A percentile compares a stretch with the other conserved stretches of the same genome.
phyloP scores from a whole-genome alignment of 1,140 invertebrate genomes.

The Carposina sasakii region DNA sequence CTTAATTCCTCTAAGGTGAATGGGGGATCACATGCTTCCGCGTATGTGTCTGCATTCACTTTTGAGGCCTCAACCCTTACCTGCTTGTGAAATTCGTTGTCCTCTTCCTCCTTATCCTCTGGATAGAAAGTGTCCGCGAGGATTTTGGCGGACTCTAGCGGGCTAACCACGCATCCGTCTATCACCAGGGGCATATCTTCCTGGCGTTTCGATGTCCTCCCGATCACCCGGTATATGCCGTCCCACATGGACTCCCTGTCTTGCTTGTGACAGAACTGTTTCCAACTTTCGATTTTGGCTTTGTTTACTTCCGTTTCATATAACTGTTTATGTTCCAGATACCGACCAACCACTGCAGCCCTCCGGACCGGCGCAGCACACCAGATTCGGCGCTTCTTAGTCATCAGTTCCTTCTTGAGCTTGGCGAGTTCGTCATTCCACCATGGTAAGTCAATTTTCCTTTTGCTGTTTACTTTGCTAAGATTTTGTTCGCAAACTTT shows the following conservation, averaged over 20 bases:
- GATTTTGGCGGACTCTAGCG: background rate
- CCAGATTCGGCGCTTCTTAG: background rate
- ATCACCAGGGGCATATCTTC: background rate
- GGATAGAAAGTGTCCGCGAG: conserved; percentile 5
- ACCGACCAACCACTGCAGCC: background rate
- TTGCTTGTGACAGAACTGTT: background rate
- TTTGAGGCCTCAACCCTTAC: background rate
- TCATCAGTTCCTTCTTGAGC: background rate
- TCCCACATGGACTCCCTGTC: conserved; percentile 1
- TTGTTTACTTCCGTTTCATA: background rate
- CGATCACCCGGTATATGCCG: conserved; percentile 2
- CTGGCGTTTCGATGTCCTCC: background rate
- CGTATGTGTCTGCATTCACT: no score
- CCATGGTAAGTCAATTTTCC: background rate
- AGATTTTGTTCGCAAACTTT: background rate
- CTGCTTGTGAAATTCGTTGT: background rate
- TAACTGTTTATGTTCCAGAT: background rate
- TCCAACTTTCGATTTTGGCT: conserved; percentile 3
- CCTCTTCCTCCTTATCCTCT: background rate
- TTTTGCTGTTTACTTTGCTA: background rate
- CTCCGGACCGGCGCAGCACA: conserved; percentile 3
- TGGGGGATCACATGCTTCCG: background rate
- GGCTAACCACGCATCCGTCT: background rate
- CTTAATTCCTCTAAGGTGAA: background rate
- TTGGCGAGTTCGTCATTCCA: background rate